Base-by-base conservation (phyloP, 1,140 invertebrate genomes). In the Apis dorsata region DNA sequence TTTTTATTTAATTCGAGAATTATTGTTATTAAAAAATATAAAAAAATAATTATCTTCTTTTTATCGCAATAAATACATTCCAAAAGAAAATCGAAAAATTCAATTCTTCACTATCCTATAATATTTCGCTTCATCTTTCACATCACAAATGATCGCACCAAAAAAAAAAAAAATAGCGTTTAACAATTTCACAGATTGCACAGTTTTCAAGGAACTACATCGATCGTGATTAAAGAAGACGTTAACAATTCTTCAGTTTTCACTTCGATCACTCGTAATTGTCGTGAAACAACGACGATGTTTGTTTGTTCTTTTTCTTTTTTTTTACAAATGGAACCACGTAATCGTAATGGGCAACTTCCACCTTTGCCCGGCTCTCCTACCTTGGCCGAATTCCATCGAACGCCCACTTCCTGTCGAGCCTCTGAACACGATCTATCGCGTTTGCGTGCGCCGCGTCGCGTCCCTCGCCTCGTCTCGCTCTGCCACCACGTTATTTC, bases 401-500 rank as follows among this genome's bases (percentile, higher is more conserved):
- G 90, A 92, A 93, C 93, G 90, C 92, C 92, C 92, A 93, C 92
- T 93, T 93, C 92, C 93, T 93, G 92, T 90, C 92, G 87, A 91
- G 91, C 91, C 92, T 92, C 88, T 89, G 80, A 92, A 91, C 90
- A 88, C 90, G 91, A 93, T 92, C 90, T 91, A 92, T 91, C 82
- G 87, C 69, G 74, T 81, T 88, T 88, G 86, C 87, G 85, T 44
- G 75, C 62, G 51, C 1, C 59, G 17, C 15, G 55, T 57, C 87
- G 83, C 83, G 88, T 86, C 75, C 87, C 55, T 81, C 78, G 72
- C 81, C 79, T 76, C 24, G 66, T 79, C 78, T 81, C 57, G 24
- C 53, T 63, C 62, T 57, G 55, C 24, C 55, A 1, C 19, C n/a
- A 68, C 17, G 63, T 57, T 34, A 59, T 74, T 55, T 86, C 73